These are phyloP conservation scores for Aulostomus chinensis DNA, from an alignment of 2,797 vertebrate genomes.

Conservation along the genomic window DNA sequence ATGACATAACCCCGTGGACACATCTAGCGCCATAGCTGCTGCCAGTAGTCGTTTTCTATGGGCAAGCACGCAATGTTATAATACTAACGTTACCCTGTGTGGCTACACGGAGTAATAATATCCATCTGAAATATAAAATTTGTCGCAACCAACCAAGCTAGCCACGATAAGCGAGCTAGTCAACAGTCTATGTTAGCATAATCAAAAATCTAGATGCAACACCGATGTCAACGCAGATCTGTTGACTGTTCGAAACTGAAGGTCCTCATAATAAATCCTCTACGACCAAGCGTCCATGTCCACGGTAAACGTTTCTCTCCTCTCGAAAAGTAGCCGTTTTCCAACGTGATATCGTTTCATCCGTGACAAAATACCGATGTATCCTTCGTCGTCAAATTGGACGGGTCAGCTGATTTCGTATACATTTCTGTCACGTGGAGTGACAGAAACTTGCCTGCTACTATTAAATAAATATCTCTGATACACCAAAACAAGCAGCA, in stretches of 20 bases:
- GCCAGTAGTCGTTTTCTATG: constrained; percentile 5
- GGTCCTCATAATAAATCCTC: constrained; percentile 16
- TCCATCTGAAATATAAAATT: neutral
- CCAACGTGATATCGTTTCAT: constrained; percentile 1
- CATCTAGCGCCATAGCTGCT: constrained; percentile 44
- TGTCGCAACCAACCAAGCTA: neutral
- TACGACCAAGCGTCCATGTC: constrained; percentile 12
- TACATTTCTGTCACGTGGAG: neutral
- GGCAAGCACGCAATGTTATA: constrained; percentile 17
- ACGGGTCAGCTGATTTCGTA: neutral
- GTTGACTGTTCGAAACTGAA: constrained; percentile 3
- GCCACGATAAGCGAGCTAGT: constrained; percentile 9
- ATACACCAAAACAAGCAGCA: neutral
- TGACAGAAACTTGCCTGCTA: neutral
- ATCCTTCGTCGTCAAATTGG: constrained; percentile 20
- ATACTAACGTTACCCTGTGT: neutral
- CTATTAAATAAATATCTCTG: neutral
- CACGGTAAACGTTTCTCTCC: constrained; percentile 3
- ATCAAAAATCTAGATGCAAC: constrained; percentile 14
- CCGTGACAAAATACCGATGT: constrained; percentile 14
- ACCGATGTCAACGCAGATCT: constrained; percentile 25
- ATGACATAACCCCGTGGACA: constrained; percentile 45
- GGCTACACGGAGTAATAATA: neutral
- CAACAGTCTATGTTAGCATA: constrained; percentile 8
- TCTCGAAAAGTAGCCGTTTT: constrained; percentile 5